Evolutionary conservation across 1,140 invertebrate species (phyloP).

Genomic region (Venturia canescens): DNA sequence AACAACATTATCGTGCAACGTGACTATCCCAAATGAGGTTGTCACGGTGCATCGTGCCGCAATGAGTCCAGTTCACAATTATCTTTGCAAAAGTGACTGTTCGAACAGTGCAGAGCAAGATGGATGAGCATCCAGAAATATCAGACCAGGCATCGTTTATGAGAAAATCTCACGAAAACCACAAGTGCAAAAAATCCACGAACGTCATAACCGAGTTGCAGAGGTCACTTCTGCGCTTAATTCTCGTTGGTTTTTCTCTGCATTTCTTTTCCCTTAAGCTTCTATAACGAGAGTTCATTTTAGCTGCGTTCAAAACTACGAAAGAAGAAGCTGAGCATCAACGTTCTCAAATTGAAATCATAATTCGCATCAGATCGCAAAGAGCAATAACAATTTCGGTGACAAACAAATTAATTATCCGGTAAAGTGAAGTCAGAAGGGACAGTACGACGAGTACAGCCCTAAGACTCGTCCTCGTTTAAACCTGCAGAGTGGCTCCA

Average conservation of each 20-base stretch:
- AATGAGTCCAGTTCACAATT: neutral
- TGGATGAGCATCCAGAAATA: neutral
- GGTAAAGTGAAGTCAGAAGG: conserved; percentile 9
- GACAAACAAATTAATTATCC: conserved; percentile 62
- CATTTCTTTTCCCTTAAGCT: neutral
- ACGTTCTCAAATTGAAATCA: conserved; percentile 54
- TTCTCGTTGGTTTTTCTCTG: too few relatives aligned
- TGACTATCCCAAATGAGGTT: conserved; percentile 23
- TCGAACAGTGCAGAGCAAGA: neutral
- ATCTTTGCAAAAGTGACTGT: neutral
- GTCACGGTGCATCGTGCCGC: neutral
- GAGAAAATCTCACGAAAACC: too few relatives aligned
- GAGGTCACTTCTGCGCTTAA: too few relatives aligned
- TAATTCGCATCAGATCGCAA: conserved; percentile 55
- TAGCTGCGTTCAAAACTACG: neutral
- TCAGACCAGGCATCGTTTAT: neutral
- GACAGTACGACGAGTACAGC: neutral
- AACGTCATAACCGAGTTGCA: too few relatives aligned
- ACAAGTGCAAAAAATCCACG: too few relatives aligned
- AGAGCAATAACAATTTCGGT: conserved; percentile 53
- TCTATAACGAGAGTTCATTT: neutral
- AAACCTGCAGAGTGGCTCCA: conserved; percentile 12
- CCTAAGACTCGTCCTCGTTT: neutral
- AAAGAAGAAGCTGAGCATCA: too few relatives aligned
- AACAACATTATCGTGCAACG: conserved; percentile 35